phyloP scores from a whole-genome alignment of 2,797 vertebrate species.

The Syngnathus acus region DNA sequence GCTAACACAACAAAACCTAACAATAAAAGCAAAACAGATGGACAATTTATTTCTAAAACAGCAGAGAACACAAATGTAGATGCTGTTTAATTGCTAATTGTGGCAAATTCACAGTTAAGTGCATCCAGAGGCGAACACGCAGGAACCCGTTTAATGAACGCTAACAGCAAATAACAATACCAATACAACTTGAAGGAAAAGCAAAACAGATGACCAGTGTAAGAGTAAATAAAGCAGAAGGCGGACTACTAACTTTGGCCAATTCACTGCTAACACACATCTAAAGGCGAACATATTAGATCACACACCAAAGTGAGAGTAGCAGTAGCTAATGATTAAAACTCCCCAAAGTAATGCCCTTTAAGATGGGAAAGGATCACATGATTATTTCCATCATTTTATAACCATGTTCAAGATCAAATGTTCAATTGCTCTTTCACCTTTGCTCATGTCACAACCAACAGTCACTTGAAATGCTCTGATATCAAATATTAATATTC shows the following conservation, averaged over 20 bases:
- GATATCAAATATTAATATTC: no score
- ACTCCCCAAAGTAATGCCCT: no score
- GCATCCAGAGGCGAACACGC: background rate
- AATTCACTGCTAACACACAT: background rate
- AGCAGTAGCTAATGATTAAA: background rate
- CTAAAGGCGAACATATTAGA: background rate
- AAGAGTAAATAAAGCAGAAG: background rate
- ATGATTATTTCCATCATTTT: no score
- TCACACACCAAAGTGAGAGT: background rate
- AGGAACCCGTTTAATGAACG: background rate
- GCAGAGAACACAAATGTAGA: background rate
- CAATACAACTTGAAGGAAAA: background rate
- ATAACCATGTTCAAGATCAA: no score
- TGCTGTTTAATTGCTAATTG: background rate
- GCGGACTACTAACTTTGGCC: background rate
- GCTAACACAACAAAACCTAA: background rate
- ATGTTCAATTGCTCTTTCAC: no score
- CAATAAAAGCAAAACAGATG: background rate
- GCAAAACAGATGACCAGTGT: background rate
- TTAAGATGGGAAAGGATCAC: no score
- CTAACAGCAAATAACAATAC: background rate
- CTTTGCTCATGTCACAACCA: no score
- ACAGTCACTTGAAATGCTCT: no score
- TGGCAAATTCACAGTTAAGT: background rate
- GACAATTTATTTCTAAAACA: background rate